Evolutionary conservation across 2,113 vertebrate species (phyloP), one percentile per base, ranked within the genome.

Genomic region (Megalops atlanticus): DNA sequence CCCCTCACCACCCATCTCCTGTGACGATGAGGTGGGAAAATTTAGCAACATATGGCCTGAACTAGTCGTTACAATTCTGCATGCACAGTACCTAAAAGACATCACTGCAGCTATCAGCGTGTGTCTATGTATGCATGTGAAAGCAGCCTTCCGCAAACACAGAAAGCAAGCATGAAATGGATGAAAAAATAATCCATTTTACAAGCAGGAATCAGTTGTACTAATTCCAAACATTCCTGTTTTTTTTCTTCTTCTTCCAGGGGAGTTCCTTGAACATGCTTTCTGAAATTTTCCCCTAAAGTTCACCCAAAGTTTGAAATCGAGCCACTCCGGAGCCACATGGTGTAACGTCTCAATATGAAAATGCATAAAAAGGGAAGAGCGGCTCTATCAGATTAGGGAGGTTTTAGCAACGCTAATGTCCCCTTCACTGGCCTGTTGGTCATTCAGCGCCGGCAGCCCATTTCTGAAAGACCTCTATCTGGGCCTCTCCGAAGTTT

Each of bases 141-240:
- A 64, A 24, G 24, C 24, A 64, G 58, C 31, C 24, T 64, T 64
- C n/a, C 31, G 58, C 58, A 27, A 64, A 64, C n/a, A 11, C n/a
- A 64, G 58, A 64, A 64, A 11, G 58, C 58, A 31, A 64, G 58
- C n/a, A 10, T 64, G 58, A 64, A 64, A 64, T 27, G 58, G n/a
- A 10, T 3, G n/a, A 31, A 64, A 31, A 64, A 64, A 64, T 64
- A 64, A 64, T 64, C 58, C 58, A 64, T 64, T 64, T 64, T 11
- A 64, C 31, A 84, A 91, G 89, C 86, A 81, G 27, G 91, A 91
- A 92, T 93, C 86, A 93, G 91, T 91, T 89, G 83, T 11, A 85
- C 86, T 93, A 89, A 92, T 86, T 84, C 80, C 85, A 77, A 81
- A 86, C 83, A 88, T 86, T 91, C 80, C 86, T 76, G 80, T 91